Evolutionary conservation across 2,113 vertebrate species (phyloP).

Genomic region (Helogale parvula): DNA sequence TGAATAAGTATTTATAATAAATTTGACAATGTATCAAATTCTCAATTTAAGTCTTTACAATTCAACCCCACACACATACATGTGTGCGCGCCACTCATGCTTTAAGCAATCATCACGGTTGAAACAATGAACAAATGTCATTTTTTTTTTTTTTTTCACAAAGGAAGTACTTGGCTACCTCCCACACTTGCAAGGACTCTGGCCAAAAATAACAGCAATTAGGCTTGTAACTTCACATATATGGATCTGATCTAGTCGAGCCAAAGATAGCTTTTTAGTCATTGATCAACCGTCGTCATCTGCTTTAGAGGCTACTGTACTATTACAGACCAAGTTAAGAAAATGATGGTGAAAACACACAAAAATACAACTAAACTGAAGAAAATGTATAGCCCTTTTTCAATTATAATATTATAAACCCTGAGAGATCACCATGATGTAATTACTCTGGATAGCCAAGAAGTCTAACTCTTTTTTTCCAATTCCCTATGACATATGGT

Average conservation of each 20-base stretch:
- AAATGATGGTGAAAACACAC: not conserved
- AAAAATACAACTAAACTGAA: not conserved
- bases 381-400: not conserved
- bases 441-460: not conserved
- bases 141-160: constrained; percentile 49
- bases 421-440: not conserved
- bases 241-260: constrained; percentile 24
- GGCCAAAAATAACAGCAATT: constrained; percentile 71
- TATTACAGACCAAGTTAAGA: not conserved
- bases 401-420: not conserved
- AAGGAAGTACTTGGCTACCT: constrained; percentile 74
- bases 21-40: not conserved
- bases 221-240: constrained; percentile 41
- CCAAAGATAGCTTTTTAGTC: constrained; percentile 69
- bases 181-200: constrained; percentile 62
- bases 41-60: not conserved
- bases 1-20: constrained; percentile 22
- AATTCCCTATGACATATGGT: not conserved
- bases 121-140: constrained; percentile 36
- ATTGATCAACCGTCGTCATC: constrained; percentile 67
- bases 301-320: constrained; percentile 55
- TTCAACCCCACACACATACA: not conserved
- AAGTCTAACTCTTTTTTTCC: constrained; percentile 14
- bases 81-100: not conserved
- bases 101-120: not conserved